Base-by-base conservation (phyloP, 2,797 vertebrate species). In the Sebastes cheni region DNA sequence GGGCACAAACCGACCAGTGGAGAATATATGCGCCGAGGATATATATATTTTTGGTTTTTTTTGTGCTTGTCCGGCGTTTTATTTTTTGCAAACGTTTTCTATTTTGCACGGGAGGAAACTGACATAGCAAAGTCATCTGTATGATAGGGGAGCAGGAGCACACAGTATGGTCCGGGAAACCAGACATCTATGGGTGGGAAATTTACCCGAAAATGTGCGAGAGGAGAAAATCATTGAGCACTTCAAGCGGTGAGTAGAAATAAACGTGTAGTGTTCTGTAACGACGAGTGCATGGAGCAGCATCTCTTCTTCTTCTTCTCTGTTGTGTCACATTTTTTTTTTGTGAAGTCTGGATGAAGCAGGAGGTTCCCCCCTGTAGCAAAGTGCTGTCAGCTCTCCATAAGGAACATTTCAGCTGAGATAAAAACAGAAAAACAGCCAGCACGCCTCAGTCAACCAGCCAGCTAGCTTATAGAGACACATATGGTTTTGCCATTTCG, bases 171-270 rank as follows among this genome's bases (percentile, higher is more conserved):
- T 99, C 94, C 98, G 98, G 96, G 98, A 99, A 97, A 99, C 98
- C 96, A 98, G 98, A 97, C 98, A 99, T 96, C 96, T 99, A 97
- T 99, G 98, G 98, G 98, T 99, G 97, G 98, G 98, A 96, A 99
- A 99, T 97, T 96, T 99, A 95, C 98, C 98, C 95, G 98, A 99
- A 97, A 99, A 98, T 95, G 97, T 99, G 82, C 97, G 98, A 93
- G 98, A 99, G 76, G 98, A 99, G 93, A 99, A 99, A 96, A 99
- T 99, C 94, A 97, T 99, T 96, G 98, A 99, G 95, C 98, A 99
- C 96, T 99, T 99, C 96, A 99, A 99, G 96, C 97, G 98, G 98
- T 99, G 96, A 99, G 98, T 97, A 88, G 54, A 92, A 79, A 89
- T 9, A 52, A 54, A 52, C 29, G 81, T 61, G 22, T 64, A 42